Evolutionary conservation across 2,113 vertebrate genomes (phyloP).

Genomic region (Pachyramphus minor): DNA sequence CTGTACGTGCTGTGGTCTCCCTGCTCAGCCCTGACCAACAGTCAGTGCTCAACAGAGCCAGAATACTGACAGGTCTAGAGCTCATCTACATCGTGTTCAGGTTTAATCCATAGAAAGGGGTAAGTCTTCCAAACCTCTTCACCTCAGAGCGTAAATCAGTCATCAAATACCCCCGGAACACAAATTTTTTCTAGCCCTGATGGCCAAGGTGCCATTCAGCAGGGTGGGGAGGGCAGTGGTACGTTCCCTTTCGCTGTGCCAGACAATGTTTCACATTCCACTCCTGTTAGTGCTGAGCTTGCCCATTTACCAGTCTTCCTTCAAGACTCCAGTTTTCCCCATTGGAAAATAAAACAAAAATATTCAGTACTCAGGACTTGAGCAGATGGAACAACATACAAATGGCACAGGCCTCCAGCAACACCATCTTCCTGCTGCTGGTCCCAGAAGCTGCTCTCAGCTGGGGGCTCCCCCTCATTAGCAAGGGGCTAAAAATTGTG

Average conservation of each 20-base stretch:
- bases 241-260: background rate
- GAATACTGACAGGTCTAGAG: background rate
- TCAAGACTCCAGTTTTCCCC: background rate
- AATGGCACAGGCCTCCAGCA: background rate
- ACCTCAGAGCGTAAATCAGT: background rate
- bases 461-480: too few relatives aligned
- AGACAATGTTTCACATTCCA: accelerated
- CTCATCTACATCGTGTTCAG: too few relatives aligned
- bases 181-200: background rate
- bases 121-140: background rate
- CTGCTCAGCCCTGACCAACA: accelerated
- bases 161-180: accelerated
- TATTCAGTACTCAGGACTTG: background rate
- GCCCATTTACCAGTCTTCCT: background rate
- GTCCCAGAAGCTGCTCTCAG: background rate
- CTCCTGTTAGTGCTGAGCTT: background rate
- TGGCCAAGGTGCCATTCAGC: background rate
- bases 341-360: background rate
- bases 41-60: background rate
- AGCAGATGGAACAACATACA: background rate
- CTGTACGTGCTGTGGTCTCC: accelerated
- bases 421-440: background rate
- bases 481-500: background rate
- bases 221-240: background rate
- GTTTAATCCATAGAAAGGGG: background rate